Conservation (phyloP, 2,888 invertebrate species). For the Sinelater perroti region DNA sequence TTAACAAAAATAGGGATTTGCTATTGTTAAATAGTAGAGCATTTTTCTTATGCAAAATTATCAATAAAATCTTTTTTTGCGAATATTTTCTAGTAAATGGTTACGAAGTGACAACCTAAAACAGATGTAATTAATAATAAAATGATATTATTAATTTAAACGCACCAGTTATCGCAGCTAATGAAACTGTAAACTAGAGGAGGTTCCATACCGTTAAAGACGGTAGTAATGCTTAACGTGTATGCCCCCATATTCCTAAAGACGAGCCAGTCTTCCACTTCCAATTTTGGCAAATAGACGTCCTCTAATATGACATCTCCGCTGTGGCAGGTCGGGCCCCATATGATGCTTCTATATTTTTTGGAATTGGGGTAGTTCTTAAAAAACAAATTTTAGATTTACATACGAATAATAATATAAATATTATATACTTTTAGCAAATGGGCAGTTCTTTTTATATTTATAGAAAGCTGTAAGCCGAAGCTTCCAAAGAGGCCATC, state of each 20-base stretch:
- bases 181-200: slow-evolving; percentile 77
- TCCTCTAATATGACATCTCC: slow-evolving; percentile 80
- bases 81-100: neutral
- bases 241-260: slow-evolving; percentile 98
- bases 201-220: slow-evolving; percentile 93
- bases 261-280: slow-evolving; percentile 86
- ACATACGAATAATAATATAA: neutral
- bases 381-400: slow-evolving; percentile 13
- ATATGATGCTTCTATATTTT: slow-evolving; percentile 73
- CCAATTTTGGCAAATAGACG: slow-evolving; percentile 74
- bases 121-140: too few species aligned
- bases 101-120: neutral
- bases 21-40: too few species aligned
- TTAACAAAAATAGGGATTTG: too few species aligned
- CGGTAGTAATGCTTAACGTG: slow-evolving; percentile 89
- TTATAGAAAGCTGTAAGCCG: slow-evolving; percentile 69
- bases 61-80: neutral
- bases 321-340: slow-evolving; percentile 98
- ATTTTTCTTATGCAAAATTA: too few species aligned
- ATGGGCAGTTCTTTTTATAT: slow-evolving; percentile 56
- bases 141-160: too few species aligned
- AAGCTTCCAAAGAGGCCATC: slow-evolving; percentile 99
- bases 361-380: slow-evolving; percentile 57
- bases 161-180: slow-evolving; percentile 70
- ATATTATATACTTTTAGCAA: slow-evolving; percentile 67